These are phyloP conservation scores for Diadema setosum DNA, from an alignment of 35 echinoderm and acorn worm genomes.

Conservation along the genomic window DNA sequence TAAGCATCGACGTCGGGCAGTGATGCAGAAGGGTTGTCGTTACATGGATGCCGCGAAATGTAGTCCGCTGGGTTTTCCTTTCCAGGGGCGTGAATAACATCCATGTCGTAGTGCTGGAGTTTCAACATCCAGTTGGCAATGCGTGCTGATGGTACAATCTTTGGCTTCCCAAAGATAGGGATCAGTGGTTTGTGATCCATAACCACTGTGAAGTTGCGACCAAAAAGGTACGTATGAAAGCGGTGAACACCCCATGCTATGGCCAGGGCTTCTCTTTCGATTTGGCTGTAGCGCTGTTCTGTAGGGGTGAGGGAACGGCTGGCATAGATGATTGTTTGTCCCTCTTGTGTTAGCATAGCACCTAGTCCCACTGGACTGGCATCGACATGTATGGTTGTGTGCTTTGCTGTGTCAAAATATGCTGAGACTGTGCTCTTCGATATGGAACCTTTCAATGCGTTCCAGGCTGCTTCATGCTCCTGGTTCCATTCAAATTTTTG, in stretches of 20 bases:
- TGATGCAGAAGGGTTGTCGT: neutral
- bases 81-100: neutral
- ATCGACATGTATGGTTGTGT: slow-evolving; percentile 41
- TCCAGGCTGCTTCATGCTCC: neutral
- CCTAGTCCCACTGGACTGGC: slow-evolving; percentile 51
- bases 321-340: neutral
- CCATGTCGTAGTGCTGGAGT: neutral
- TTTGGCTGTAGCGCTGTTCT: slow-evolving; percentile 46
- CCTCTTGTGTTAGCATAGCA: neutral
- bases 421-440: slow-evolving; percentile 1
- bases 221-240: slow-evolving; percentile 47
- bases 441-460: slow-evolving; percentile 18
- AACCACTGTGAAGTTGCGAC: slow-evolving; percentile 30
- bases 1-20: neutral
- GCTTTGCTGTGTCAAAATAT: slow-evolving; percentile 31
- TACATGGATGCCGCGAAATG: neutral
- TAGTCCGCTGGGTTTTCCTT: neutral
- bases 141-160: neutral
- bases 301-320: neutral
- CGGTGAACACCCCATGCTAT: slow-evolving; percentile 42
- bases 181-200: slow-evolving; percentile 54
- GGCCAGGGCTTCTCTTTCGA: slow-evolving; percentile 52
- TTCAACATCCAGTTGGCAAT: neutral
- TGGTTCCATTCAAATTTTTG: slow-evolving; percentile 19
- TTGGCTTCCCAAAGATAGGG: slow-evolving; percentile 24